These are phyloP conservation scores for Theristicus caerulescens DNA, from an alignment of 2,113 vertebrate genomes.

Conservation along the genomic window DNA sequence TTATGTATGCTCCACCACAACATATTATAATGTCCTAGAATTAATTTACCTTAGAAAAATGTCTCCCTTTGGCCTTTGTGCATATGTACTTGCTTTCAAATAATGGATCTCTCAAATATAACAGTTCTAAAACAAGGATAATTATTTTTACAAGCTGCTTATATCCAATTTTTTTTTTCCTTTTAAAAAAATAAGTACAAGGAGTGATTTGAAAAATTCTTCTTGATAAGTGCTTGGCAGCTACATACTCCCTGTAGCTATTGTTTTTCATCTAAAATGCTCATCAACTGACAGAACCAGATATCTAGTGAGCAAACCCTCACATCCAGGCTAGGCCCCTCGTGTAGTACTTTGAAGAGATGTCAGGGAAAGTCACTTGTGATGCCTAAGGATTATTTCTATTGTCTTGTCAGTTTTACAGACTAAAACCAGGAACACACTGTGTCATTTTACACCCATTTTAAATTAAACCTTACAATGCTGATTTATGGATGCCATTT, in stretches of 20 bases:
- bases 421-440: not conserved
- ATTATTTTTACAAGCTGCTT: not conserved
- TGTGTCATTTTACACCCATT: not conserved
- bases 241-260: not conserved
- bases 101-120: not conserved
- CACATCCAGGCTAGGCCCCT: not conserved
- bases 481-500: not conserved
- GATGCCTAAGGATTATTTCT: not conserved
- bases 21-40: not conserved
- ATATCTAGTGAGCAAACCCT: not conserved
- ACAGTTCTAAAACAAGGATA: not conserved
- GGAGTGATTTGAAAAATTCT: not conserved
- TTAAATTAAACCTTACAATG: not conserved
- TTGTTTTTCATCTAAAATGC: not conserved
- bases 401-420: not conserved
- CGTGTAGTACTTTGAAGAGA: not conserved
- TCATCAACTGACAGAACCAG: not conserved
- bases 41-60: slow-evolving; percentile 14
- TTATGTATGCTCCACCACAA: not conserved
- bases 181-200: not conserved
- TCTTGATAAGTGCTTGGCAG: not conserved
- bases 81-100: not conserved
- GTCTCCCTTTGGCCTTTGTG: not conserved
- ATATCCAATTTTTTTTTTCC: not conserved
- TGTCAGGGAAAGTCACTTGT: not conserved